Percentiles rank a stretch among this genome's conserved stretches.
These are phyloP conservation scores for Coreius guichenoti DNA, from an alignment of 2,797 vertebrate species.

Conservation along the genomic window DNA sequence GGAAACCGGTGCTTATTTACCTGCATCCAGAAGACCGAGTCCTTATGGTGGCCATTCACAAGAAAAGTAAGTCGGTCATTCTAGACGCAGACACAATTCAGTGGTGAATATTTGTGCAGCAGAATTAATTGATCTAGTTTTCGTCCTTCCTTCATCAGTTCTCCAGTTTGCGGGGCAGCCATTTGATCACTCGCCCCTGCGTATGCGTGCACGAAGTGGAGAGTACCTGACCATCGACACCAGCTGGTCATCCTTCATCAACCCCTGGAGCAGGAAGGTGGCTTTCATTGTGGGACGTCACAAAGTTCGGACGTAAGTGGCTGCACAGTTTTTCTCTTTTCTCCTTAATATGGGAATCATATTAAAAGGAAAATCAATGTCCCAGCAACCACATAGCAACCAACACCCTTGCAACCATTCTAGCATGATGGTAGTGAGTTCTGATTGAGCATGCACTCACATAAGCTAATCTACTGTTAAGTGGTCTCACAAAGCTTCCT, in stretches of 20 bases:
- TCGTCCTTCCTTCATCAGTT: slow-evolving; percentile 63
- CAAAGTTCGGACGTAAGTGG: slow-evolving; percentile 82
- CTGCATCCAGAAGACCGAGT: slow-evolving; percentile 80
- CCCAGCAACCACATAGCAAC: background rate
- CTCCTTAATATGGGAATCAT: no score
- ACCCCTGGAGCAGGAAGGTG: slow-evolving; percentile 83
- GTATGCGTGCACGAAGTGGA: slow-evolving; percentile 78
- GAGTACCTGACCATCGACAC: slow-evolving; percentile 83
- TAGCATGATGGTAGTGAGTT: background rate
- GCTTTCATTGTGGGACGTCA: slow-evolving; percentile 82
- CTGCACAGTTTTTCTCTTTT: background rate
- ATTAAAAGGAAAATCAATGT: background rate
- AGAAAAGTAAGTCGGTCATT: slow-evolving; percentile 74
- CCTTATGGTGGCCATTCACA: slow-evolving; percentile 80
- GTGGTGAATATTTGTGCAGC: background rate
- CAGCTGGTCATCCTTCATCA: slow-evolving; percentile 83
- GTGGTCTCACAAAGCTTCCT: background rate
- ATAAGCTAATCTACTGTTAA: background rate
- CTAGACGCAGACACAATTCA: background rate
- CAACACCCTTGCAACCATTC: background rate
- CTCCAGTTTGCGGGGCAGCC: slow-evolving; percentile 78
- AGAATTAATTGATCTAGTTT: background rate
- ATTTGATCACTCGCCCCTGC: slow-evolving; percentile 80
- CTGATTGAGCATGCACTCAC: background rate
- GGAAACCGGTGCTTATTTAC: slow-evolving; percentile 77